Evolutionary conservation across 2,113 vertebrate genomes (phyloP), one percentile per base, ranked within the genome.

Genomic region (Megaceryle torquata): DNA sequence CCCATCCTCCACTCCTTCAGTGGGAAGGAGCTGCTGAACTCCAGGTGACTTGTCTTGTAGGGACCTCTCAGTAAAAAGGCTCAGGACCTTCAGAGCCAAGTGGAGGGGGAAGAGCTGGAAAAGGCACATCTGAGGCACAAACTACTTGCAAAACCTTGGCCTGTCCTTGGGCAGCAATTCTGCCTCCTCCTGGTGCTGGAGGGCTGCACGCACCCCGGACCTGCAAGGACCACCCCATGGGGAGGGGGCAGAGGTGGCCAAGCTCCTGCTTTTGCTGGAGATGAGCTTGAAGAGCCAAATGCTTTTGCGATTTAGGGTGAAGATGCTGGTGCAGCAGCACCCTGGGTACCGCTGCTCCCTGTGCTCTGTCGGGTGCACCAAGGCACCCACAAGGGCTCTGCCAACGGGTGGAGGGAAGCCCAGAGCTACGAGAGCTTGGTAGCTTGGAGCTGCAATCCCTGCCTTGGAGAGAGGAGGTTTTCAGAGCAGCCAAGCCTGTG

Each of bases 281-380:
- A 13, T 28, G 41, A 17, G n/a, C 69, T 35, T 13, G 26, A 12
- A 29, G 43, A 20, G 35, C 33, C 43, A 26, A 35, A 31, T 2
- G 26, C 13, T 1, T 33, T 70, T 67, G 33, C 28, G 8, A 0
- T 41, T 13, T n/a, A 53, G 70, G 57, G 8, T 1, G 2, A 2
- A 26, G 61, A 6, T 22, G 29, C 13, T 13, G 0, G 14, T 28
- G 82, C 35, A 25, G 74, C 10, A 74, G 78, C 50, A 43, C 5
- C 9, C 8, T 7, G 35, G 35, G 16, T 5, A 12, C 9, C 1
- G 0, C 37, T 80, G 26, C 20, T 6, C 44, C 2, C 0, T 3
- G 64, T 4, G 33, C 46, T 25, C 8, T 61, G 0, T 29, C 8
- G 17, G 31, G 15, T 9, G 80, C 33, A 35, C 20, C 28, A 14